Base-by-base conservation (phyloP, 2,888 invertebrate species). In the Clanis bilineata region DNA sequence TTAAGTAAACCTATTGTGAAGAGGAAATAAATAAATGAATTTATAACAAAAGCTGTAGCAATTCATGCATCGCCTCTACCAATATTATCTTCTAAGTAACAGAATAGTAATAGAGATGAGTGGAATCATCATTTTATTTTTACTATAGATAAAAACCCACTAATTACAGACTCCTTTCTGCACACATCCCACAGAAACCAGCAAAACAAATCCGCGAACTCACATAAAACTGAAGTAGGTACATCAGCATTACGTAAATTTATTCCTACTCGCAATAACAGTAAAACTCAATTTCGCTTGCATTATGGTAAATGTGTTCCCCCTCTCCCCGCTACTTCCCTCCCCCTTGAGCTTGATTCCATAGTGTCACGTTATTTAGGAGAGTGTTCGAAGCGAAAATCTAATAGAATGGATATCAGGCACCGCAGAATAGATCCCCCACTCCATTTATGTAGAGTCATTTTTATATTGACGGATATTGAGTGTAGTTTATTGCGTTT, bases 341-440 rank as follows among this genome's bases (percentile, higher is more conserved):
- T 22, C 45, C 23, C 45, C n/a, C 23, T 25, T 25, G n/a, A 25
- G 45, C 18, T 51, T 51, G 51, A 51, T 32, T 51, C 28, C 10
- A 47, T 47, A 51, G 51, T 51, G 32, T 51, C 51, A 5, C 51
- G 28, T 51, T 51, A 51, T 51, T 51, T 51, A 51, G 32, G 51
- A 18, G 15, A 51, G 51, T 32, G 51, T 51, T 51, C 51, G 51
- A 51, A 15, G 51, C 28, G 32, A 28, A 51, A 51, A 51, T 51
- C 51, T 51, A 51, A 51, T 51, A 51, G 60, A 59, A 57, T 41
- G 68, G 67, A 66, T 69, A 70, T 71, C 71, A 67, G 70, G 63
- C 62, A 65, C 69, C 67, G 65, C 68, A 67, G 73, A 79, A 74
- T 70, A 65, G 72, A 77, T 74, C 79, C 76, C 69, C 61, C 69